Conservation (phyloP, 2,113 vertebrate species). For the Taurulus bubalis region DNA sequence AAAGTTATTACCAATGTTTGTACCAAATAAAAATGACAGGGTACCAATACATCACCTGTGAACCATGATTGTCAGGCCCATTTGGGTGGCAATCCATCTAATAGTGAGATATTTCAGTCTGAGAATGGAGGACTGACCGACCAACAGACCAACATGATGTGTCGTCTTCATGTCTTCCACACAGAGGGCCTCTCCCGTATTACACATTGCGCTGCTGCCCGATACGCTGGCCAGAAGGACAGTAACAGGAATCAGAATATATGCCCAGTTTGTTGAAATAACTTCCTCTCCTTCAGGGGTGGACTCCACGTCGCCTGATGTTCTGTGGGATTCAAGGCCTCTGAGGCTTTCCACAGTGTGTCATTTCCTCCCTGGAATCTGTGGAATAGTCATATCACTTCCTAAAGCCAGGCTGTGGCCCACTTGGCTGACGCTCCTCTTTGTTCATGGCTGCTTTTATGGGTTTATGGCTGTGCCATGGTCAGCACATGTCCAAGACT, state of each 20-base stretch:
- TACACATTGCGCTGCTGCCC: constrained; percentile 22
- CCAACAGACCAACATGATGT: background rate
- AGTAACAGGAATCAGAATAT: constrained; percentile 34
- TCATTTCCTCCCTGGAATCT: constrained; percentile 79
- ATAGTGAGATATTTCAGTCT: background rate
- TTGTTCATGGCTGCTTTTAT: constrained; percentile 53
- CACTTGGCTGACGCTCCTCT: constrained; percentile 50
- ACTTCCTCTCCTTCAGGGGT: constrained; percentile 56
- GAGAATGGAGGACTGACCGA: background rate
- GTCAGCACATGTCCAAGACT: constrained; percentile 48
- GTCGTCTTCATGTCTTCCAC: constrained; percentile 37
- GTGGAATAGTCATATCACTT: constrained; percentile 78
- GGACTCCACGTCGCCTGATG: constrained; percentile 44
- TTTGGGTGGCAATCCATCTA: background rate
- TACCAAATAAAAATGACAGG: background rate
- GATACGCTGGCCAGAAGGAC: constrained; percentile 34
- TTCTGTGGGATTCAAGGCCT: constrained; percentile 73
- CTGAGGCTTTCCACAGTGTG: constrained; percentile 75
- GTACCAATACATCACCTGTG: background rate
- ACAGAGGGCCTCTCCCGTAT: constrained; percentile 41
- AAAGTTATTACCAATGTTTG: background rate
- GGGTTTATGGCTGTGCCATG: constrained; percentile 38
- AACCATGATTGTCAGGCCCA: background rate
- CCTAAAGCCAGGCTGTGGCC: constrained; percentile 72
- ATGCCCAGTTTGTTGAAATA: constrained; percentile 51